Base-by-base conservation (phyloP, 1,140 invertebrate genomes). In the Pentalonia nigronervosa region DNA sequence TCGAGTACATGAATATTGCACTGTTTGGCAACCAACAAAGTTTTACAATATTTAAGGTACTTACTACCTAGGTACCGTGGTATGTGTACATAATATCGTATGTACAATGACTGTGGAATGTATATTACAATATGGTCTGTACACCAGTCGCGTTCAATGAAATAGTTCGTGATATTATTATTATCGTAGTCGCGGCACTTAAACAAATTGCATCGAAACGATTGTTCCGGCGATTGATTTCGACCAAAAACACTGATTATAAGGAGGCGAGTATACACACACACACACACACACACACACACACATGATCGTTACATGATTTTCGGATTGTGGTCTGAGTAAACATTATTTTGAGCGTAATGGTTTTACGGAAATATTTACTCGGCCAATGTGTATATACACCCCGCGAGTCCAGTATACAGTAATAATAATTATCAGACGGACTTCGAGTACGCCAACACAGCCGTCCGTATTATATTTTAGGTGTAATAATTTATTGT, bases 121-220 rank as follows among this genome's bases (percentile, higher is more conserved):
- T 83, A 41, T 41, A 41, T 41, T 41, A 41, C 41, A 41, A 41
- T 41, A 41, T 41, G 41, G 41, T 41, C 41, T 41, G 41, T 76
- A 14, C 17, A n/a, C 14, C 14, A n/a, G 60, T 14, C 14, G 14
- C 14, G 17, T 76, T 76, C 60, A 84, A 84, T 45, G 45, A 84
- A 25, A 8, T 36, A 11, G 17, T 17, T 41, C 9, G 21, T 90
- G 41, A 90, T 90, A 60, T 36, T 53, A 30, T 41, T 41, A 41
- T 4, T 41, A 41, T 41, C 41, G 41, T 4, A 41, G 41, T 41
- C 41, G 34, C 60, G 60, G 88, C 34, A 90, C 89, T 90, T 60
- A 67, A 90, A 67, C 50, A 48, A 90, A 90, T 90, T 90, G 41
- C n/a, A 90, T 41, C 11, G 56, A 41, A 60, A 60, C 50, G 34